A percentile compares a stretch with the other conserved stretches of the same genome.
Evolutionary conservation across 2,113 vertebrate species (phyloP).

Genomic region (Podocnemis expansa): DNA sequence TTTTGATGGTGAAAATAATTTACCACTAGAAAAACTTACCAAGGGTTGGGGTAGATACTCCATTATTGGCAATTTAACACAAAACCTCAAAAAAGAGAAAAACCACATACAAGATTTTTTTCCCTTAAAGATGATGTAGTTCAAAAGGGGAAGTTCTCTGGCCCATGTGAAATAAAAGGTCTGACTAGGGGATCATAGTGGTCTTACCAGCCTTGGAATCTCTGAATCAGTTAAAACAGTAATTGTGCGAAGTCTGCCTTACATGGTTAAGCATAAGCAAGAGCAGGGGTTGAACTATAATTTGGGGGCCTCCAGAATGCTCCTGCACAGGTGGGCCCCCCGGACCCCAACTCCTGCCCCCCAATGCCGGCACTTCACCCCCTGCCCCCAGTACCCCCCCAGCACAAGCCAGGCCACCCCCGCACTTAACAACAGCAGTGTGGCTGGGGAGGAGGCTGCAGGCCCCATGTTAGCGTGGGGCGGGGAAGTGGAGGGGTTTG

Average conservation of each 20-base stretch:
- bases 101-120: background rate
- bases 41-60: background rate
- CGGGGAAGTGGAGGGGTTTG: no score
- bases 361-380: no score
- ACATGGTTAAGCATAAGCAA: background rate
- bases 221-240: background rate
- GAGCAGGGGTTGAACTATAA: no score
- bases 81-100: no score
- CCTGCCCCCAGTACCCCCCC: no score
- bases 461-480: no score
- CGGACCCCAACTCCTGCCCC: no score
- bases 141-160: background rate
- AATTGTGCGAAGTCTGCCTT: background rate
- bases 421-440: no score
- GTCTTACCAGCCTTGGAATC: background rate
- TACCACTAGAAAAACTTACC: background rate
- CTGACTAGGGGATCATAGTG: background rate
- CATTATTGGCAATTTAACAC: background rate
- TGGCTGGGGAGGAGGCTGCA: no score
- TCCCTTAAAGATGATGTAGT: background rate
- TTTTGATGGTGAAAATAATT: background rate
- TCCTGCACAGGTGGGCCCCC: no score
- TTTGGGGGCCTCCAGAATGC: no score
- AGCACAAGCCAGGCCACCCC: no score
- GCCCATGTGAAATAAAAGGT: background rate